Base-by-base conservation (phyloP, 2,113 vertebrate species). In the Platycercus adscitus region DNA sequence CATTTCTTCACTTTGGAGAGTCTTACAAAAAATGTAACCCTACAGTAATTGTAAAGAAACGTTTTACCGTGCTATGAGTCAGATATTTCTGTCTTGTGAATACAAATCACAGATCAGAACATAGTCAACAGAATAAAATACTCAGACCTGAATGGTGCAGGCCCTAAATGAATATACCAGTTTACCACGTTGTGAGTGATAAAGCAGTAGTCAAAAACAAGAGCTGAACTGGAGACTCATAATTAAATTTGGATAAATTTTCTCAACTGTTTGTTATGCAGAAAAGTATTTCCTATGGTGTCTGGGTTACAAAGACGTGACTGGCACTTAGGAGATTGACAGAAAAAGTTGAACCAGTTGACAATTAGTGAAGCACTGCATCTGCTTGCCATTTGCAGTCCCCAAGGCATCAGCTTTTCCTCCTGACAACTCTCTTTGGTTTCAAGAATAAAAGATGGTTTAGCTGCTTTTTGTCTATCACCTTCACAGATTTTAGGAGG, bases 201-300 rank as follows among this genome's bases (percentile, higher is more conserved):
- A 82, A 79, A 70, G 37, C 29, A 94, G 17, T 35, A 75, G 11
- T n/a, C 47, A 89, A 94, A 93, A 82, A 9, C 9, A 82, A 73
- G 49, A 79, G 39, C 28, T 52, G 49, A 92, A 20, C 25, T 10
- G 4, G 44, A 86, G 19, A 68, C 24, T 31, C 41, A 16, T 21
- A 93, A 82, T 88, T 71, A 81, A 82, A 91, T 91, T 85, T 73
- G 76, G 43, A 90, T 81, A 77, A 20, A 35, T 70, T 63, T 90
- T 79, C 52, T n/a, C 33, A 28, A 35, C 24, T 77, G 11, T 80
- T 96, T 93, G 16, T 25, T 86, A 65, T 31, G 39, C 53, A 83
- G 78, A 96, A 96, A 64, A 2, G 2, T 41, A 85, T 95, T 93
- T 95, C 39, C 58, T 92, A n/a, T 17, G 15, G 24, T 49, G 50